Percentiles rank a stretch among this genome's conserved stretches.
phyloP scores from a whole-genome alignment of 2,797 vertebrate species.

The Intellagama lesueurii region DNA sequence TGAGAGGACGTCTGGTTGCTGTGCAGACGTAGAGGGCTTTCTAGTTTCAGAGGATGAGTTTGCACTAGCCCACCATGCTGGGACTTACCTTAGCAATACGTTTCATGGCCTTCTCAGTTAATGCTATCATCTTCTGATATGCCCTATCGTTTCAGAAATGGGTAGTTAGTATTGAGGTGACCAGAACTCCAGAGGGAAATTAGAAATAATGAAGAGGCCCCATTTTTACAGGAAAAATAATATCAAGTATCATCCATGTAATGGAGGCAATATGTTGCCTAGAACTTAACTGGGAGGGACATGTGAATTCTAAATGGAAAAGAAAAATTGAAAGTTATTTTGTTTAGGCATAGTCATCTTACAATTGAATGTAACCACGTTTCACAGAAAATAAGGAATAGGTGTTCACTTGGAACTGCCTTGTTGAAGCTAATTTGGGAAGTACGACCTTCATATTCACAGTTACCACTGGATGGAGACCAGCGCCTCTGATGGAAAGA shows the following conservation, averaged over 20 bases:
- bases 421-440: not conserved
- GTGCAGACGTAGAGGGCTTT: not conserved
- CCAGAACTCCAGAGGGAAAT: not conserved
- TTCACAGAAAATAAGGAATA: not conserved
- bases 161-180: not conserved
- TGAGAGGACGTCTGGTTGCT: accelerated
- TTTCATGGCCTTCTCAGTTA: not conserved
- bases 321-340: not conserved
- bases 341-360: not conserved
- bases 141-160: not conserved
- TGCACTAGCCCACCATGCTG: not conserved
- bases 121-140: not conserved
- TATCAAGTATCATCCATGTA: not conserved
- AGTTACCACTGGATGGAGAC: not conserved
- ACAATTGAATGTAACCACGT: not conserved
- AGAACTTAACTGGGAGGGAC: not conserved
- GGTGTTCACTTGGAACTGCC: not conserved
- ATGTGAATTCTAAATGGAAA: not conserved
- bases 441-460: not conserved
- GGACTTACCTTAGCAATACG: not conserved
- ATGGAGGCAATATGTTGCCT: not conserved
- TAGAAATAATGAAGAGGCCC: not conserved
- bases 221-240: not conserved
- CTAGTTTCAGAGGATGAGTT: not conserved
- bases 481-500: not conserved